These are phyloP conservation scores for Eumerus sabulonum DNA, from an alignment of 2,888 invertebrate genomes.

Conservation along the genomic window DNA sequence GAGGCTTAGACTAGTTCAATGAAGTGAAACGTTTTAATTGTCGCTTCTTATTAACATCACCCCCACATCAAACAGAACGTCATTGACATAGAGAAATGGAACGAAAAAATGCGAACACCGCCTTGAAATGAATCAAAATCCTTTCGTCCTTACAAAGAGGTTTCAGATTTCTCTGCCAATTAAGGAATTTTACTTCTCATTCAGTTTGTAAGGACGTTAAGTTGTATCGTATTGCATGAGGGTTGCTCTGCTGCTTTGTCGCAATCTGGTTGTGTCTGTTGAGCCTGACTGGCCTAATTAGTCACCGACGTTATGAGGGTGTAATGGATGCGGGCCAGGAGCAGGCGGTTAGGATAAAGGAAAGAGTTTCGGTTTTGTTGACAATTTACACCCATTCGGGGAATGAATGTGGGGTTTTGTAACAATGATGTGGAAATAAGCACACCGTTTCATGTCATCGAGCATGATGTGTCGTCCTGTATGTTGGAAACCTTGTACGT, in stretches of 20 bases:
- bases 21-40: slow-evolving; percentile 66
- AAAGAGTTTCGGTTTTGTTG: slow-evolving; percentile 45
- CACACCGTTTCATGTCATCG: background rate
- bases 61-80: background rate
- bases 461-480: background rate
- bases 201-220: background rate
- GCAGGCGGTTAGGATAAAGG: background rate
- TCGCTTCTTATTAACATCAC: slow-evolving; percentile 24
- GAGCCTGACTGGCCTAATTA: slow-evolving; percentile 46
- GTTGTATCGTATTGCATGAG: slow-evolving; percentile 11
- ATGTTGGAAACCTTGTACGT: too few species aligned
- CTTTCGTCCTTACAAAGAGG: slow-evolving; percentile 8
- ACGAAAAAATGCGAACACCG: slow-evolving; percentile 30
- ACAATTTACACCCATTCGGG: slow-evolving; percentile 36
- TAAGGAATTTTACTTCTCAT: slow-evolving; percentile 22
- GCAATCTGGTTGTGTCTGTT: slow-evolving; percentile 7
- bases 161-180: slow-evolving; percentile 45
- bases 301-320: slow-evolving; percentile 44
- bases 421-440: slow-evolving; percentile 25
- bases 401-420: slow-evolving; percentile 12
- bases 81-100: background rate
- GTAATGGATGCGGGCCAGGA: slow-evolving; percentile 8
- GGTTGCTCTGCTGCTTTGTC: background rate
- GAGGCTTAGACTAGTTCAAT: slow-evolving; percentile 24
- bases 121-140: slow-evolving; percentile 29